Conservation (phyloP, 2,797 vertebrate species). For the Phrynocephalus vlangalii region DNA sequence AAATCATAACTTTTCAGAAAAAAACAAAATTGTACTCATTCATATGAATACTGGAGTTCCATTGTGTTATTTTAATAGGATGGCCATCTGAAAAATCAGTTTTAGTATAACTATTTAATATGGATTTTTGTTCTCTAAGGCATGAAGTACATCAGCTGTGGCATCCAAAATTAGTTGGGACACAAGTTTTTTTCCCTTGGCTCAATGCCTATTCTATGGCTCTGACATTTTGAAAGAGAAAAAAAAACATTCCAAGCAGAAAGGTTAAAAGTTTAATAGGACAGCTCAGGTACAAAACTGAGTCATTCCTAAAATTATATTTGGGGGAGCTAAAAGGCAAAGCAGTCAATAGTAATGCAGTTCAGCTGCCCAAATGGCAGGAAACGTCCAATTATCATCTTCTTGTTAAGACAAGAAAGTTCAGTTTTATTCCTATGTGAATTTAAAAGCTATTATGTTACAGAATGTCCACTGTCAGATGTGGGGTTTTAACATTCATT, state of each 20-base stretch:
- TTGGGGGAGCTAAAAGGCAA: conserved; percentile 20
- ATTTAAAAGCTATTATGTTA: neutral
- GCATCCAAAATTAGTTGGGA: neutral
- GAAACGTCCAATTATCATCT: conserved; percentile 12
- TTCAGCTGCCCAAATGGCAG: conserved; percentile 10
- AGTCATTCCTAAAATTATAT: conserved; percentile 29
- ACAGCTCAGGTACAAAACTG: neutral
- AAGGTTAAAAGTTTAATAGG: conserved; percentile 23
- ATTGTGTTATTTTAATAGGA: neutral
- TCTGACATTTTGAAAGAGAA: conserved; percentile 12
- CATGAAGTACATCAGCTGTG: neutral
- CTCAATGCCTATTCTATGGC: neutral
- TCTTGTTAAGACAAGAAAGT: conserved; percentile 20
- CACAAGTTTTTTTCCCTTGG: neutral
- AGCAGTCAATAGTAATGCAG: conserved; percentile 15
- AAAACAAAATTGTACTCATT: neutral
- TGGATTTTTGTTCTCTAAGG: neutral
- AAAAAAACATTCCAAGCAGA: neutral
- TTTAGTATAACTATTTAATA: neutral
- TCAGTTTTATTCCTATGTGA: neutral
- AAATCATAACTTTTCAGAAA: neutral
- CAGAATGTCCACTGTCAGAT: neutral
- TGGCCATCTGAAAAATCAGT: neutral
- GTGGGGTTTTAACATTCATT: neutral
- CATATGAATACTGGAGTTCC: neutral